Percentiles rank a stretch among this genome's conserved stretches.
Conservation (phyloP, 2,797 vertebrate genomes). For the Furcifer pardalis region DNA sequence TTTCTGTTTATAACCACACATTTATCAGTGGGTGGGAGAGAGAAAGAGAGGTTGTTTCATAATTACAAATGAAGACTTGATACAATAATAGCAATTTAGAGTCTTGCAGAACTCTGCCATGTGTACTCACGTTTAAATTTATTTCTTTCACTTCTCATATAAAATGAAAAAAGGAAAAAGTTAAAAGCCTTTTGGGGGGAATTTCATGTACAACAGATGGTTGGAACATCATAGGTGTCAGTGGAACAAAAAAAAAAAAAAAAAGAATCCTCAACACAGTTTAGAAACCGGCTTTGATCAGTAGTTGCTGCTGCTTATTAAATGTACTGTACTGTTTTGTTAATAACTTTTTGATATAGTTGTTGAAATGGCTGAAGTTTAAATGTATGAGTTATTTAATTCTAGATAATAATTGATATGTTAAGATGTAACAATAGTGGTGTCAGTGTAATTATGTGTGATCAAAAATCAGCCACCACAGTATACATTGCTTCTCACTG, state of each 20-base stretch:
- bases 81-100: slow-evolving; percentile 38
- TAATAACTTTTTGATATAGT: slow-evolving; percentile 13
- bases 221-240: slow-evolving; percentile 19
- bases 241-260: slow-evolving; percentile 39
- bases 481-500: not conserved
- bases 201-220: slow-evolving; percentile 31
- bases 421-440: slow-evolving; percentile 10
- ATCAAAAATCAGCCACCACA: slow-evolving; percentile 11
- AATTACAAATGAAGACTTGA: slow-evolving; percentile 42
- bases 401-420: not conserved
- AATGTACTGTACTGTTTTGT: slow-evolving; percentile 7
- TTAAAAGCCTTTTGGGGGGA: slow-evolving; percentile 1
- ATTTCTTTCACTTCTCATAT: slow-evolving; percentile 55
- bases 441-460: slow-evolving; percentile 15
- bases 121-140: slow-evolving; percentile 28
- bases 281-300: slow-evolving; percentile 22
- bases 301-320: slow-evolving; percentile 17
- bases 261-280: not conserved
- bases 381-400: slow-evolving; percentile 13
- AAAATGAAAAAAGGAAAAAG: slow-evolving; percentile 30
- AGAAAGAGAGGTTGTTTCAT: slow-evolving; percentile 48
- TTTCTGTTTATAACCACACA: slow-evolving; percentile 62
- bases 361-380: slow-evolving; percentile 23
- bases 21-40: slow-evolving; percentile 49
- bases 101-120: slow-evolving; percentile 21